phyloP scores from a whole-genome alignment of 1,140 invertebrate species.

The Drosophila kikkawai region DNA sequence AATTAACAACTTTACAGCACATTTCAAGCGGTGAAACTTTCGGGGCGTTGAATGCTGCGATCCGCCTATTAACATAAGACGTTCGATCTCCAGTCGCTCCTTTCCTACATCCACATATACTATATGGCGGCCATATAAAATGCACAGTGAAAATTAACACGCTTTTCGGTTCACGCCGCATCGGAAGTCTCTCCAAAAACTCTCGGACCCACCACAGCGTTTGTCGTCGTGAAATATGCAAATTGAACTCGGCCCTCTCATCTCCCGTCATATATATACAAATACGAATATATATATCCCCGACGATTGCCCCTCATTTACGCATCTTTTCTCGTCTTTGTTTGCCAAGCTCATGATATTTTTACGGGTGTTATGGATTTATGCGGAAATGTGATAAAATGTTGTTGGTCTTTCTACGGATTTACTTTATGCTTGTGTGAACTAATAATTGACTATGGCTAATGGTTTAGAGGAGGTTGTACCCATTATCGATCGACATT shows the following conservation, averaged over 20 bases:
- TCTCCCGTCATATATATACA: constrained; percentile 19
- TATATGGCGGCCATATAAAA: constrained; percentile 72
- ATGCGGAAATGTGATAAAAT: constrained; percentile 76
- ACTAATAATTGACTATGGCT: constrained; percentile 70
- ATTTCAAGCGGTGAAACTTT: constrained; percentile 78
- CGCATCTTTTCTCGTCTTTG: constrained; percentile 49
- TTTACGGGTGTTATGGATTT: constrained; percentile 74
- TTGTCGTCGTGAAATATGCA: constrained; percentile 78
- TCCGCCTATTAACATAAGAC: constrained; percentile 78
- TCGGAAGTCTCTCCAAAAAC: constrained; percentile 40
- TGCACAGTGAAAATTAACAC: constrained; percentile 83
- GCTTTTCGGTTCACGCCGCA: constrained; percentile 80
- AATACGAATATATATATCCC: constrained; percentile 31
- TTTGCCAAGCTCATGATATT: constrained; percentile 74
- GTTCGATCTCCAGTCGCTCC: constrained; percentile 62
- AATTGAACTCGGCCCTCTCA: constrained; percentile 47
- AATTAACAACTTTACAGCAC: constrained; percentile 81
- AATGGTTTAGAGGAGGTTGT: constrained; percentile 29
- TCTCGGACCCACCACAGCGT: constrained; percentile 67
- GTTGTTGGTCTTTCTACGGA: constrained; percentile 19
- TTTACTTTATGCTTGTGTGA: constrained; percentile 72
- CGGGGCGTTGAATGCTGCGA: constrained; percentile 46
- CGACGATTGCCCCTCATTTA: constrained; percentile 49
- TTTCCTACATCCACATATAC: constrained; percentile 9
- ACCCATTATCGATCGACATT: constrained; percentile 24